A percentile compares a stretch with the other conserved stretches of the same genome.
These are phyloP conservation scores for Campopleginae sp. DNA, from an alignment of 2,888 invertebrate species.

Conservation along the genomic window DNA sequence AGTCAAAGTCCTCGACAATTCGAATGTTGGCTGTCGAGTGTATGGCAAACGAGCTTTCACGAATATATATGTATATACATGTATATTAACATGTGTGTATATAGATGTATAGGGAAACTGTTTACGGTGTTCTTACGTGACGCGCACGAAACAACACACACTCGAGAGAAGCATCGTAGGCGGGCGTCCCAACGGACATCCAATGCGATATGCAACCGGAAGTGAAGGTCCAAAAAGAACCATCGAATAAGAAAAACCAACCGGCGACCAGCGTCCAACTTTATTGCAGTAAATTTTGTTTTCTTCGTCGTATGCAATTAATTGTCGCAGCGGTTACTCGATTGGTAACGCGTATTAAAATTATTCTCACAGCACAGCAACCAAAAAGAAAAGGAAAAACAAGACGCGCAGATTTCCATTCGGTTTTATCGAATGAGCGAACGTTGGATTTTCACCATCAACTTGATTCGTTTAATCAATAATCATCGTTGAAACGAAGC, in stretches of 20 bases:
- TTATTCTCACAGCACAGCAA: background rate
- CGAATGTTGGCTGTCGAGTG: constrained; percentile 27
- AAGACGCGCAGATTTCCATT: background rate
- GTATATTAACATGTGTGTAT: background rate
- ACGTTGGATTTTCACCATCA: background rate
- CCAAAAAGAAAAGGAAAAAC: background rate
- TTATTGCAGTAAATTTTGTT: background rate
- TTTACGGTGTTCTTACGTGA: constrained; percentile 25
- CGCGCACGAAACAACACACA: constrained; percentile 35
- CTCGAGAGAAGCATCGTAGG: constrained; percentile 50
- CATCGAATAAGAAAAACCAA: constrained; percentile 1
- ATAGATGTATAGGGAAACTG: constrained; percentile 25
- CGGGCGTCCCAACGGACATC: constrained; percentile 49
- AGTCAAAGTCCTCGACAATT: constrained; percentile 55
- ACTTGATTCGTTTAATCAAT: constrained; percentile 4
- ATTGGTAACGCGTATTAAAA: background rate
- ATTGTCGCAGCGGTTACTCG: background rate
- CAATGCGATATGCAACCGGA: constrained; percentile 39
- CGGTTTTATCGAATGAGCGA: background rate
- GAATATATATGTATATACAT: constrained; percentile 18
- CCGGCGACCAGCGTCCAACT: background rate
- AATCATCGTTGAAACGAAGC: background rate
- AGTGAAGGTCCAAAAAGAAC: constrained; percentile 30
- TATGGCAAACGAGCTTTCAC: constrained; percentile 49
- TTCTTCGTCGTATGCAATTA: background rate